A percentile compares a stretch with the other conserved stretches of the same genome.
Conservation (phyloP, 2,888 invertebrate species). For the Charanyca ferruginea region DNA sequence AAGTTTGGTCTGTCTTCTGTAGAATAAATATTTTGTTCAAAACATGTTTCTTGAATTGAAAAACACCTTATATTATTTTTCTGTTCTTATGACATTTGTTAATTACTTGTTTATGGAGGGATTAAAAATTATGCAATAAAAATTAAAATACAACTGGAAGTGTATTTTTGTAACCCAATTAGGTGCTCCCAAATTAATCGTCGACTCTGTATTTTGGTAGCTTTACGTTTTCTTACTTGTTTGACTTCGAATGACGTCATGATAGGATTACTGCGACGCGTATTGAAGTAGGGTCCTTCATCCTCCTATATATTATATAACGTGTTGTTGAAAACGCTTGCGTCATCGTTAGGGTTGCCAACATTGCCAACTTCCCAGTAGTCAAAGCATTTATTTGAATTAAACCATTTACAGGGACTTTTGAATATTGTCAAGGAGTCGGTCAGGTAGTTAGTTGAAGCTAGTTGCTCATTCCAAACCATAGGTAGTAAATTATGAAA, state of each 20-base stretch:
- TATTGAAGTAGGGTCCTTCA: slow-evolving; percentile 2
- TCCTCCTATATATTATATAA: too few species aligned
- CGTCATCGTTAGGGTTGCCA: slow-evolving; percentile 33
- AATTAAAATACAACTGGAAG: slow-evolving; percentile 66
- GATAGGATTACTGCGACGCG: slow-evolving; percentile 28
- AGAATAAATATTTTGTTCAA: slow-evolving; percentile 26
- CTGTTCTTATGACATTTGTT: slow-evolving; percentile 76
- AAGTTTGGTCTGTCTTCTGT: slow-evolving; percentile 30
- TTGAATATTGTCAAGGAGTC: too few species aligned
- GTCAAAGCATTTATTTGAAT: too few species aligned
- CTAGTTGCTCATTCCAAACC: too few species aligned
- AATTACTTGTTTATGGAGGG: slow-evolving; percentile 78
- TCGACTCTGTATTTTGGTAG: too few species aligned
- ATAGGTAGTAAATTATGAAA: too few species aligned
- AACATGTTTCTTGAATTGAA: slow-evolving; percentile 40
- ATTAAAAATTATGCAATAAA: slow-evolving; percentile 84
- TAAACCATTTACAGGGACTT: too few species aligned
- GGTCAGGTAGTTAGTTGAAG: too few species aligned
- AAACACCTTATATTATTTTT: slow-evolving; percentile 70
- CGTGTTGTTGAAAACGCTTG: slow-evolving; percentile 14
- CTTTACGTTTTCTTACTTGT: slow-evolving; percentile 12
- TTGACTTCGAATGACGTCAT: slow-evolving; percentile 38
- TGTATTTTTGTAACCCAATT: slow-evolving; percentile 9
- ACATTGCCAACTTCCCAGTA: slow-evolving; percentile 12
- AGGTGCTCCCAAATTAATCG: background rate